phyloP scores from a whole-genome alignment of 1,140 invertebrate species.

The Heliothis virescens region DNA sequence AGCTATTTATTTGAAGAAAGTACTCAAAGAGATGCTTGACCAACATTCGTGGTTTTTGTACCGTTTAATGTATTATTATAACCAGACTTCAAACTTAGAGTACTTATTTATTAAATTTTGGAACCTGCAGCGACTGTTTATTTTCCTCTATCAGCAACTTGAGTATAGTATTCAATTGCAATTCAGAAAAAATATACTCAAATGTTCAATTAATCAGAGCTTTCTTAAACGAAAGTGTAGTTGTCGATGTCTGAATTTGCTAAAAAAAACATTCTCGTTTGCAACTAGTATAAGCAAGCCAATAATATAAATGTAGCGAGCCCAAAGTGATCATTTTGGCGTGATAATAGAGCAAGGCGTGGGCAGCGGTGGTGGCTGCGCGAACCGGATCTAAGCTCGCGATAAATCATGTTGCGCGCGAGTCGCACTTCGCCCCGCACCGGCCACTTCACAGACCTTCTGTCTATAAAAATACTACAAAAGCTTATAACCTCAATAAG shows the following conservation, averaged over 20 bases:
- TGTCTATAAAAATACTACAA: constrained; percentile 7
- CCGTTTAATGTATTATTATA: constrained; percentile 43
- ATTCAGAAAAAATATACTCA: constrained; percentile 1
- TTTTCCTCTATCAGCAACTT: constrained; percentile 29
- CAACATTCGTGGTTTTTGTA: constrained; percentile 57
- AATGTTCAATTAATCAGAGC: constrained; percentile 22
- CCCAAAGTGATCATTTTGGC: constrained; percentile 70
- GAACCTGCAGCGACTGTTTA: constrained; percentile 21
- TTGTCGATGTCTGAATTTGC: constrained; percentile 27
- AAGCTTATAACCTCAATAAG: background rate
- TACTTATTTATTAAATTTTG: constrained; percentile 5
- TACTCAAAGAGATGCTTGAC: constrained; percentile 59
- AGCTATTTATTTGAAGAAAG: constrained; percentile 58
- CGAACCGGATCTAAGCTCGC: constrained; percentile 75
- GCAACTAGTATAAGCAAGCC: constrained; percentile 56
- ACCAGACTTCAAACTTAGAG: constrained; percentile 30
- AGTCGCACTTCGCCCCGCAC: constrained; percentile 48
- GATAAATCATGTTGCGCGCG: constrained; percentile 75
- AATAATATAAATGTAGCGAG: constrained; percentile 64
- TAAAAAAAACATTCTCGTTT: constrained; percentile 42
- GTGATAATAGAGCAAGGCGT: constrained; percentile 77
- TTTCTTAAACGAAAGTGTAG: constrained; percentile 29
- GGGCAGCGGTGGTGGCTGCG: constrained; percentile 62
- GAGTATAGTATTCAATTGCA: background rate
- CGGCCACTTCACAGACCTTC: constrained; percentile 46